Evolutionary conservation across 2,888 invertebrate genomes (phyloP), one percentile per base, ranked within the genome.

Genomic region (Sipha maydis): DNA sequence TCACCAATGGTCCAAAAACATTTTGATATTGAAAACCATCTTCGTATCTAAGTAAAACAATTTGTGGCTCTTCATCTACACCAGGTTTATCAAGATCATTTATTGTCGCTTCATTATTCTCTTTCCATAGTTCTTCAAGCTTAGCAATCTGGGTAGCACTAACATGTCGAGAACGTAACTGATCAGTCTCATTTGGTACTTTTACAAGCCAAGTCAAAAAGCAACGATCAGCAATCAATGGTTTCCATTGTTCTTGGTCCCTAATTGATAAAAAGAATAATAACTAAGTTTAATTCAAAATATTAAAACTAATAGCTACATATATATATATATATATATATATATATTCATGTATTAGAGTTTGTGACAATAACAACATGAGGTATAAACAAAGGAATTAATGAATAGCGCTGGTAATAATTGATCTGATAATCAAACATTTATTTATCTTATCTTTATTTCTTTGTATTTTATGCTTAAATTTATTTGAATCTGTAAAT

Each of bases 1-100:
- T 97, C 0, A 99, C 98, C 61, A 99, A 93, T 0, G 99, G 99
- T 0, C 98, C 98, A 93, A 99, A 99, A 89, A 99, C 97, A 92
- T 98, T 98, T 92, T 98, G 98, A 92, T 99, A 99, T 92, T 99
- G 99, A 92, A 98, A 99, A 19, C 99, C 99, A 93, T 99, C 99
- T 92, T 99, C 99, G 91, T 99, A 99, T 90, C 98, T 91, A 14
- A 91, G 89, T 38, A 91, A 89, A 54, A 97, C 97, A 92, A 98
- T 98, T 91, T 99, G 97, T 0, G 99, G 99, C 91, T 99, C 99
- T 91, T 98, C 98, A 92, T 99, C 99, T 0, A 99, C 96, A 0
- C 99, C 99, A 0, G 99, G 99, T 91, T 98, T 98, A 92, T 99
- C 99, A 90, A 99, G 93, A 92, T 99, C 99, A 92, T 99, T 98